Conservation (phyloP, 30 jellyfish, hydroid and myxozoan genomes). For the Nemopilema nomurai region DNA sequence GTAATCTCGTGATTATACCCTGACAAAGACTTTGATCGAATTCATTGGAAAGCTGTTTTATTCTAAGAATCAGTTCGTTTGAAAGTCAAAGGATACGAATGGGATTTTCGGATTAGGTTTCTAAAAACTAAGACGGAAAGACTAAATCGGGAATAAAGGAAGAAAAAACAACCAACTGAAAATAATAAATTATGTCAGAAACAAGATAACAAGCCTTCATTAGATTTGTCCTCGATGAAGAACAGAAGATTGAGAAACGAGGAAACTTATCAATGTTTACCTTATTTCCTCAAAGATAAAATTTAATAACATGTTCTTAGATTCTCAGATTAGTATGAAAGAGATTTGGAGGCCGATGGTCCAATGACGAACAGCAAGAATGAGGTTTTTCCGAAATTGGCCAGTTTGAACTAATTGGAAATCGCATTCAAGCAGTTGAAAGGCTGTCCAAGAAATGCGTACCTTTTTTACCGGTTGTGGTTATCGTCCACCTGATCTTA, state of each 20-base stretch:
- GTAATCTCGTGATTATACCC: slow-evolving; percentile 30
- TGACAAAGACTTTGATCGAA: slow-evolving; percentile 9
- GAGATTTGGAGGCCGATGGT: too few relatives aligned
- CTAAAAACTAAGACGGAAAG: slow-evolving; percentile 66
- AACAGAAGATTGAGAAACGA: neutral
- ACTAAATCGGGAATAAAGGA: slow-evolving; percentile 42
- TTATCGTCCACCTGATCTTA: too few relatives aligned
- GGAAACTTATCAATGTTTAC: neutral
- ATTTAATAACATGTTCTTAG: too few relatives aligned
- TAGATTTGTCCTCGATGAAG: neutral
- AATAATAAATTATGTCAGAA: neutral
- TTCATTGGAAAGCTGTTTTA: slow-evolving; percentile 27
- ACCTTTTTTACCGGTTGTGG: too few relatives aligned
- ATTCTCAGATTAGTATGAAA: too few relatives aligned
- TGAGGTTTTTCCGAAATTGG: neutral
- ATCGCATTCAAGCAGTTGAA: too few relatives aligned
- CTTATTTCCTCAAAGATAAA: too few relatives aligned
- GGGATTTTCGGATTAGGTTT: slow-evolving; percentile 48
- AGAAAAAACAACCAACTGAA: slow-evolving; percentile 35
- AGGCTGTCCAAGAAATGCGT: too few relatives aligned
- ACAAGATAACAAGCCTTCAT: neutral
- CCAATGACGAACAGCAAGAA: too few relatives aligned
- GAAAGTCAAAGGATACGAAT: slow-evolving; percentile 26
- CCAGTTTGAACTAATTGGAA: neutral
- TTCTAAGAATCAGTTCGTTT: neutral